Base-by-base conservation (phyloP, 2,113 vertebrate genomes). In the Prietella phreatophila region DNA sequence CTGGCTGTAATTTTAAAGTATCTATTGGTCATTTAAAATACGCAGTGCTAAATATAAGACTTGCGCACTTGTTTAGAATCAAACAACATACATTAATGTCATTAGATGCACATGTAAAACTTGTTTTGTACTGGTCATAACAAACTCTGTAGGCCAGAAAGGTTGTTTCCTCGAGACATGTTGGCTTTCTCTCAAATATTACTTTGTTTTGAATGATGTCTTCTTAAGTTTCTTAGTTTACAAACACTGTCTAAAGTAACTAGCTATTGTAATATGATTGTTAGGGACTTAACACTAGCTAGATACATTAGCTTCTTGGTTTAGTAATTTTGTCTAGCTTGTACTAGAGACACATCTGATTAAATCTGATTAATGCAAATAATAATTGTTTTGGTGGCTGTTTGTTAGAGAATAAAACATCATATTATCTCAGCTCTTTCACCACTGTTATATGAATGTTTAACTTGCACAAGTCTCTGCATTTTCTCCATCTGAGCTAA, bases 401-500 rank as follows among this genome's bases (percentile, higher is more conserved):
- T 7, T 33, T 30, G 50, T 56, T 81, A 80, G 14, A 22, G 55
- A 81, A 82, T 36, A 36, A 56, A 80, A 20, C 15, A 14, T 27
- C 14, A 58, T 61, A 56, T 33, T 33, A 3, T 61, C 61, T 82
- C 56, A 60, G 56, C 5, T 27, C 56, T 82, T 80, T 61, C 30
- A 56, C 7, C 53, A 39, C 30, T 25, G 80, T 30, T 20, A 82
- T 61, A 82, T 27, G 9, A 61, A 82, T 39, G 30, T 27, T 61
- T 82, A 61, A 36, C 56, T 82, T 39, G 56, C 42, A 27, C 33
- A 61, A 61, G 56, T 61, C 20, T 82, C 33, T 33, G 39, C 10
- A 82, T 82, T 82, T 36, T 39, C n/a, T 60, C 30, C 30, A 61
- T 82, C 56, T 61, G 33, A 60, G 56, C 80, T 82, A 82, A 82